Evolutionary conservation across 1,140 invertebrate species (phyloP).

Genomic region (Nixonia krombeini): DNA sequence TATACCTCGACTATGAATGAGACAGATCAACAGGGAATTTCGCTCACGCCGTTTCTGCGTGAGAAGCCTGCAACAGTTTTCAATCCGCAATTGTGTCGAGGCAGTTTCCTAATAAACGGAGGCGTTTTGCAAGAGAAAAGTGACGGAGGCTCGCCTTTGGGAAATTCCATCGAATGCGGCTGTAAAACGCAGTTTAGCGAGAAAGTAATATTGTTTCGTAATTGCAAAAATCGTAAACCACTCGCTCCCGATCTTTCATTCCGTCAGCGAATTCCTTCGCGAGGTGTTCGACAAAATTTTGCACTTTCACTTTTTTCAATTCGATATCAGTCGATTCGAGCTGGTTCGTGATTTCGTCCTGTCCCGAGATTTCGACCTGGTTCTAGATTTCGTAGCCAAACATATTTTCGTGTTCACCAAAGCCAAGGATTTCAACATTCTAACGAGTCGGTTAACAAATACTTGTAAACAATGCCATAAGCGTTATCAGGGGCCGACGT

Average conservation of each 20-base stretch:
- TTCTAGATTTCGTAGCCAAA: too few relatives aligned
- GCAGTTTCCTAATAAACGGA: too few relatives aligned
- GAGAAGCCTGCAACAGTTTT: too few relatives aligned
- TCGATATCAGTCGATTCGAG: neutral
- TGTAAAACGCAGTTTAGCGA: neutral
- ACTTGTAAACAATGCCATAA: conserved; percentile 34
- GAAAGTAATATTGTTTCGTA: neutral
- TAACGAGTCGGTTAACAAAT: conserved; percentile 33
- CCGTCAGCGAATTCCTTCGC: neutral
- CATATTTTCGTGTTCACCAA: too few relatives aligned
- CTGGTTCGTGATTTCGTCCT: neutral
- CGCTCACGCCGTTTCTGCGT: too few relatives aligned
- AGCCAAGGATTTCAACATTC: conserved; percentile 56
- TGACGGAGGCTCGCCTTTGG: neutral
- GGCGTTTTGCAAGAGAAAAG: too few relatives aligned
- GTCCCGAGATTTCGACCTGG: too few relatives aligned
- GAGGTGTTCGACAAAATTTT: too few relatives aligned
- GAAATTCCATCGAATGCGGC: neutral
- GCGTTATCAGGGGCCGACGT: conserved; percentile 32
- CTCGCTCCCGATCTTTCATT: neutral
- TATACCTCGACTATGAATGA: too few relatives aligned
- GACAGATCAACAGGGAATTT: too few relatives aligned
- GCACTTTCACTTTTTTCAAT: neutral
- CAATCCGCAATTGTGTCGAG: too few relatives aligned
- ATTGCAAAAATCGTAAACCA: neutral